Base-by-base conservation (phyloP, 2,113 vertebrate species). In the Callorhinus ursinus region DNA sequence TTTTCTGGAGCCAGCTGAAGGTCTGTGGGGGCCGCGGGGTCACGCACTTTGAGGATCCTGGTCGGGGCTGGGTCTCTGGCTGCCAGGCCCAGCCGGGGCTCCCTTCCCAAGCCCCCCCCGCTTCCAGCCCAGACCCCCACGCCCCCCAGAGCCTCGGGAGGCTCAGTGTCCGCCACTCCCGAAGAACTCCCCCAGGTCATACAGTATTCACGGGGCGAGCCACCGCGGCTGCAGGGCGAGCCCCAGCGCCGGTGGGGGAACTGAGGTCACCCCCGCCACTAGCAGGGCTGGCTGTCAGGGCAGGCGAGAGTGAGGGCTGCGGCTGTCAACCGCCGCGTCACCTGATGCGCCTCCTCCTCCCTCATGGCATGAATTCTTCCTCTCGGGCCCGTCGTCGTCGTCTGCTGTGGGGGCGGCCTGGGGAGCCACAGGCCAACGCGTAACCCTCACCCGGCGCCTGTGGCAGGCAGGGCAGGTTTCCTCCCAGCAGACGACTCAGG, bases 301-400 rank as follows among this genome's bases (percentile, higher is more conserved):
- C 92, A 90, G n/a, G 57, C 22, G 4, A 24, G 74, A 93, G 26
- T 14, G 61, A 63, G n/a, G 28, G 53, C 13, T 19, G 59, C 22
- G 31, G 57, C 76, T 88, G 46, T 88, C 89, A 90, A 84, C 24
- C 67, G 1, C 39, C 0, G 1, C 26, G 63, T 86, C 21, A 1
- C 93, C 77, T 28, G 24, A 31, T 10, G 15, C 5, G 21, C 21
- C 61, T 46, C 7, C 53, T 46, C 7, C 63, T 46, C 15, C 4
- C 55, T 39, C 63, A 55, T 1, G 31, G 24, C 4, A 0, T 49
- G 87, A 91, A 46, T 69, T 90, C 80, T 84, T 94, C 28, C 65
- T 69, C 80, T 72, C 11, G 1, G 1, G 1, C 46, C 0, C 0
- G 4, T 2, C 0, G 4, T 2, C 0, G 4, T 2, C 12, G 4